phyloP scores from a whole-genome alignment of 2,888 invertebrate genomes.

The Melinaea menophilus region DNA sequence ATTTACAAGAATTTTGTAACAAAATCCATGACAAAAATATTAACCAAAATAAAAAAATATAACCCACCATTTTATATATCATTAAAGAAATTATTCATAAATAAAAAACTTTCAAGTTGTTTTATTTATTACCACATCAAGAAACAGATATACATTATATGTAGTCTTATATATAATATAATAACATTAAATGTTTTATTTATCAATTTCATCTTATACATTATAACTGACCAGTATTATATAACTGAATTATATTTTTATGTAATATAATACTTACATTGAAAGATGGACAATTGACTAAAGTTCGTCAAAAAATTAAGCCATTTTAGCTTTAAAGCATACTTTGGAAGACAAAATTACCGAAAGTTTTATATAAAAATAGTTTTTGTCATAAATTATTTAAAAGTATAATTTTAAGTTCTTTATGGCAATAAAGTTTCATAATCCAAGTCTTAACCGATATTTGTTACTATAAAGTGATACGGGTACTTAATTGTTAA shows the following conservation, averaged over 20 bases:
- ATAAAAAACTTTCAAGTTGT: conserved; percentile 1
- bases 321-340: not conserved
- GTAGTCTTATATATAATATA: not conserved
- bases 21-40: not conserved
- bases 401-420: not conserved
- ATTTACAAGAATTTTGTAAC: too few species aligned
- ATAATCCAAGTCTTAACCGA: too few species aligned
- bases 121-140: conserved; percentile 9
- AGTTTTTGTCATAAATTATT: not conserved
- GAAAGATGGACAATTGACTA: not conserved
- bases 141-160: not conserved
- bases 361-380: not conserved
- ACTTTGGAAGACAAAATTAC: conserved; percentile 1
- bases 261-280: not conserved
- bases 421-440: not conserved
- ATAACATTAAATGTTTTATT: not conserved
- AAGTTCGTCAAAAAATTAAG: not conserved
- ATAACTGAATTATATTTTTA: too few species aligned
- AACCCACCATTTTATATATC: conserved; percentile 1
- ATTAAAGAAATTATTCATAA: conserved; percentile 1
- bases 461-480: too few species aligned
- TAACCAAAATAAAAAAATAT: not conserved
- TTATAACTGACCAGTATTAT: too few species aligned
- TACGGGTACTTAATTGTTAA: too few species aligned
- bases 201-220: too few species aligned